Percentiles rank a stretch among this genome's conserved stretches.
These are phyloP conservation scores for Halictus quadricinctus DNA, from an alignment of 2,888 invertebrate species.

Conservation along the genomic window DNA sequence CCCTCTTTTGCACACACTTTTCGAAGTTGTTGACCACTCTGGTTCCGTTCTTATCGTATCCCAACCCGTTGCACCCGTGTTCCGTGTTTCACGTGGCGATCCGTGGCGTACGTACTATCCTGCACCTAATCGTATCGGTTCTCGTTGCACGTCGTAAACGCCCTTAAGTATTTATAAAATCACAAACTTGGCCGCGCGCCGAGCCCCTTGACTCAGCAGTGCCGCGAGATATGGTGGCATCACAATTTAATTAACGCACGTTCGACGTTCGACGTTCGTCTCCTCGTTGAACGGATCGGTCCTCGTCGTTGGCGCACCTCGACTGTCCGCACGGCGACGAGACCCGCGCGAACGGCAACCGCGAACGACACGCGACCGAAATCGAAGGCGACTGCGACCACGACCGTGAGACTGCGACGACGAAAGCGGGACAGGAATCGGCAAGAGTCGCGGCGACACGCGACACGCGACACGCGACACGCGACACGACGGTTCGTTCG, in stretches of 20 bases:
- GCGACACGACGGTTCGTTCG: slow-evolving; percentile 6
- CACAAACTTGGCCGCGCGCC: slow-evolving; percentile 82
- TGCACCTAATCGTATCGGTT: slow-evolving; percentile 27
- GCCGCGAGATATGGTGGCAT: slow-evolving; percentile 92
- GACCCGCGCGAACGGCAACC: neutral
- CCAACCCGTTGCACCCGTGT: neutral
- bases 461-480: neutral
- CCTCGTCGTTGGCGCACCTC: slow-evolving; percentile 37
- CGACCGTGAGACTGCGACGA: slow-evolving; percentile 7
- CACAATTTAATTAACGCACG: slow-evolving; percentile 84
- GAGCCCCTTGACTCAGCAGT: slow-evolving; percentile 81
- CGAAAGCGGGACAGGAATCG: slow-evolving; percentile 6
- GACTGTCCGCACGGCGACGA: slow-evolving; percentile 28
- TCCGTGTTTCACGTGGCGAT: slow-evolving; percentile 24
- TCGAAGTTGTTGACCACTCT: neutral
- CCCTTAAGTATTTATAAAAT: slow-evolving; percentile 82
- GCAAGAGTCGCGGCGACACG: neutral
- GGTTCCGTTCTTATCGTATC: neutral
- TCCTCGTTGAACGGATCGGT: slow-evolving; percentile 55
- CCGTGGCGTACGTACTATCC: slow-evolving; percentile 10
- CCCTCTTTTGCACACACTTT: neutral
- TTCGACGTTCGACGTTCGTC: slow-evolving; percentile 72
- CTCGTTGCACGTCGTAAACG: slow-evolving; percentile 71
- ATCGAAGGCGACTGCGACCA: neutral
- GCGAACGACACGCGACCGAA: neutral